Percentiles rank a stretch among this genome's conserved stretches.
Conservation (phyloP, 2,888 invertebrate genomes). For the Choristoneura rosaceana region DNA sequence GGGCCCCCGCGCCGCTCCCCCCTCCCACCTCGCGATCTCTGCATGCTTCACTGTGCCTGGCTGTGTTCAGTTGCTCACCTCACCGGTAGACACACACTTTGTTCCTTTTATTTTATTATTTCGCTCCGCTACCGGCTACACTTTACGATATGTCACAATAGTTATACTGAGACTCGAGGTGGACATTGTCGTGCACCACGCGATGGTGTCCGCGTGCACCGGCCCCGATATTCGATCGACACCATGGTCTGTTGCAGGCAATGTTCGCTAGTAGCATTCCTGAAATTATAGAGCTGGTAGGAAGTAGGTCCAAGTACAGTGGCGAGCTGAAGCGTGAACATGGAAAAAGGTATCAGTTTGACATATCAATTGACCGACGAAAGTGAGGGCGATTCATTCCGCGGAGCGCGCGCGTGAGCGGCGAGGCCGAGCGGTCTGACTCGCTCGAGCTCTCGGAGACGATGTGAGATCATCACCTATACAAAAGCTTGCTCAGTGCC, state of each 20-base stretch:
- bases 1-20: slow-evolving; percentile 69
- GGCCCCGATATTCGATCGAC: slow-evolving; percentile 76
- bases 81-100: slow-evolving; percentile 82
- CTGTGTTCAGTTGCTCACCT: slow-evolving; percentile 86
- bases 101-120: slow-evolving; percentile 78
- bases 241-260: slow-evolving; percentile 94
- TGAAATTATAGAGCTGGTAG: slow-evolving; percentile 99
- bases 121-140: slow-evolving; percentile 83
- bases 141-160: slow-evolving; percentile 76
- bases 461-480: slow-evolving; percentile 78
- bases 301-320: slow-evolving; percentile 99
- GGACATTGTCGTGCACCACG: slow-evolving; percentile 85
- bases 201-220: slow-evolving; percentile 78
- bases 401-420: slow-evolving; percentile 54
- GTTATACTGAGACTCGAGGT: slow-evolving; percentile 77
- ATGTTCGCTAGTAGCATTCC: slow-evolving; percentile 99
- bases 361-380: slow-evolving; percentile 75
- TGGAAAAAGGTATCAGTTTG: slow-evolving; percentile 97
- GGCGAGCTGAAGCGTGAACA: slow-evolving; percentile 99
- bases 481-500: slow-evolving; percentile 85
- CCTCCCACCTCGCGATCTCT: slow-evolving; percentile 80
- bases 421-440: slow-evolving; percentile 64
- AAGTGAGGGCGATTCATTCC: slow-evolving; percentile 78
- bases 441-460: slow-evolving; percentile 76
- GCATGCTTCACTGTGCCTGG: slow-evolving; percentile 83